Conservation (phyloP, 2,888 invertebrate species). For the Lamellibrachia satsuma region DNA sequence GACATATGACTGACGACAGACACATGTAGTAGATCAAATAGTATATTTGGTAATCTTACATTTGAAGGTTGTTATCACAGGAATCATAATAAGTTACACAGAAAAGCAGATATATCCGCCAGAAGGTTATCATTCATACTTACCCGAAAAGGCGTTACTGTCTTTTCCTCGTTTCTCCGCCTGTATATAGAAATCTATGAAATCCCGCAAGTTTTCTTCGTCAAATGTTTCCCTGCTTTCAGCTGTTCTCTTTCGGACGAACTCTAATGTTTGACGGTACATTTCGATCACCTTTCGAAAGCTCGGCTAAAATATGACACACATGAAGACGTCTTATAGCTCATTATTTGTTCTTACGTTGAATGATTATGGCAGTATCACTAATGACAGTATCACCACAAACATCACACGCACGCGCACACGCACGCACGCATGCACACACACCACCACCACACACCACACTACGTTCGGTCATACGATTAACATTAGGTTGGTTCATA, state of each 20-base stretch:
- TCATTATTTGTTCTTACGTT: background rate
- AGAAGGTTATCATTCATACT: background rate
- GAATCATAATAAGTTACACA: no score
- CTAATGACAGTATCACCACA: background rate
- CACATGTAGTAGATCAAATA: no score
- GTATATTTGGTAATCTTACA: no score
- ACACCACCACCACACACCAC: no score
- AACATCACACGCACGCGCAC: background rate
- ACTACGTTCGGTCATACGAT: no score
- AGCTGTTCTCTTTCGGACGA: background rate
- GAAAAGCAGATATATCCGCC: background rate
- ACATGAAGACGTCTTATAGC: background rate
- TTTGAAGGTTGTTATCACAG: no score
- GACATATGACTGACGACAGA: no score
- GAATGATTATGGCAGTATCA: background rate
- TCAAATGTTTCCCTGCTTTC: conserved; percentile 21
- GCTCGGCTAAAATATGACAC: background rate
- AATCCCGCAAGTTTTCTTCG: conserved; percentile 13
- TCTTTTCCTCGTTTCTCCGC: background rate
- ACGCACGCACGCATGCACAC: background rate
- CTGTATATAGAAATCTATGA: conserved; percentile 19
- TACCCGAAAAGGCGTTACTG: background rate
- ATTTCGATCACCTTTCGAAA: background rate
- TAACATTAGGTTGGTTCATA: no score
- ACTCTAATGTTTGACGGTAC: background rate